Evolutionary conservation across 2,797 vertebrate species (phyloP).

Genomic region (Clarias laeviceps): DNA sequence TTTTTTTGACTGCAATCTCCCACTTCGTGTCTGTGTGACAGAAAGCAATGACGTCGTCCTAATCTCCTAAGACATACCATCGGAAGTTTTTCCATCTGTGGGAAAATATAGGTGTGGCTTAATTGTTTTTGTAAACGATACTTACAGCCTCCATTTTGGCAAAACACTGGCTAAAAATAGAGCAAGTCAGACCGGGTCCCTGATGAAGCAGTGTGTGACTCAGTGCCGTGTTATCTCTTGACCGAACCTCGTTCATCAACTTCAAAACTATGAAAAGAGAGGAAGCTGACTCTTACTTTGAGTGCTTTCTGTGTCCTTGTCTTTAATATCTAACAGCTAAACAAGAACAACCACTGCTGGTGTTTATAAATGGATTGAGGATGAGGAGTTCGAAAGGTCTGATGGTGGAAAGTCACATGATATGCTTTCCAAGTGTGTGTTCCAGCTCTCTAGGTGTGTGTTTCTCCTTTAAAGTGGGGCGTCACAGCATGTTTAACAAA

Average conservation of each 20-base stretch:
- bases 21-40: not conserved
- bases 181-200: not conserved
- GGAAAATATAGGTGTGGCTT: conserved; percentile 8
- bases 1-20: not conserved
- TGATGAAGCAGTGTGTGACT: not conserved
- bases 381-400: not conserved
- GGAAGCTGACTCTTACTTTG: not conserved
- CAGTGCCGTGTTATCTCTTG: not conserved
- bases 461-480: conserved; percentile 6
- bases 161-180: conserved; percentile 12
- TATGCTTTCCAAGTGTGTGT: not conserved
- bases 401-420: not conserved
- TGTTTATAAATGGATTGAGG: not conserved
- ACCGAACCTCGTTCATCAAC: not conserved
- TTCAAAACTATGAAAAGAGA: conserved; percentile 8
- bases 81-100: not conserved
- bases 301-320: not conserved
- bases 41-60: not conserved
- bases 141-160: not conserved
- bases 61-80: not conserved
- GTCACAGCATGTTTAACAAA: not conserved
- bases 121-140: conserved; percentile 1
- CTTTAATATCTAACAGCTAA: conserved; percentile 17
- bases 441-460: not conserved
- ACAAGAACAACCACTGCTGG: not conserved